A percentile compares a stretch with the other conserved stretches of the same genome.
phyloP scores from a whole-genome alignment of 2,113 vertebrate genomes.

The Brienomyrus brachyistius region DNA sequence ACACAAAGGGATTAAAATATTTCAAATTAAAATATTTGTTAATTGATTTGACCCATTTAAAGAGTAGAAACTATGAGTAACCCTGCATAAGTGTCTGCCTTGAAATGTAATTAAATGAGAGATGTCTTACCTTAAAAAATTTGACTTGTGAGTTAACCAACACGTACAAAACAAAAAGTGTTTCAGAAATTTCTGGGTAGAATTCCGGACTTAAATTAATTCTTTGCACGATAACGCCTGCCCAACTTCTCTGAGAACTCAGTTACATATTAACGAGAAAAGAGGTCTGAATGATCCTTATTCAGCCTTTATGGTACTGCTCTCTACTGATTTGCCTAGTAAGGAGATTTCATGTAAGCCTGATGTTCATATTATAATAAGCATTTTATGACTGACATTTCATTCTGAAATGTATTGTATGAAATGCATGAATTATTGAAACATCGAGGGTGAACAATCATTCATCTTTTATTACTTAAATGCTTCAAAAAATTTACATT shows the following conservation, averaged over 20 bases:
- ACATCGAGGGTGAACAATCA: no score
- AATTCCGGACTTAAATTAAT: conserved; percentile 13
- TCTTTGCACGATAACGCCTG: conserved; percentile 14
- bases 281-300: background rate
- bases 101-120: background rate
- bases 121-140: background rate
- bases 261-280: conserved; percentile 14
- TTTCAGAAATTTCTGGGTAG: background rate
- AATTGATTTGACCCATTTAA: background rate
- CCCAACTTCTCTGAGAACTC: background rate
- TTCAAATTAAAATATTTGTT: background rate
- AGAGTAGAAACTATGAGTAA: background rate
- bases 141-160: background rate
- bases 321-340: background rate
- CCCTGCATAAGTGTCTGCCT: background rate
- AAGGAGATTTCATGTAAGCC: background rate
- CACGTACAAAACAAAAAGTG: background rate
- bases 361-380: background rate
- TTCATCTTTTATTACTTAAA: no score
- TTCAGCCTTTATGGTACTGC: background rate
- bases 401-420: background rate
- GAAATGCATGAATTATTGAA: no score
- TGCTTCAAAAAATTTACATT: no score
- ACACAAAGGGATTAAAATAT: background rate
- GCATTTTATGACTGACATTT: background rate